phyloP scores from a whole-genome alignment of 2,797 vertebrate genomes.

The Labroides dimidiatus region DNA sequence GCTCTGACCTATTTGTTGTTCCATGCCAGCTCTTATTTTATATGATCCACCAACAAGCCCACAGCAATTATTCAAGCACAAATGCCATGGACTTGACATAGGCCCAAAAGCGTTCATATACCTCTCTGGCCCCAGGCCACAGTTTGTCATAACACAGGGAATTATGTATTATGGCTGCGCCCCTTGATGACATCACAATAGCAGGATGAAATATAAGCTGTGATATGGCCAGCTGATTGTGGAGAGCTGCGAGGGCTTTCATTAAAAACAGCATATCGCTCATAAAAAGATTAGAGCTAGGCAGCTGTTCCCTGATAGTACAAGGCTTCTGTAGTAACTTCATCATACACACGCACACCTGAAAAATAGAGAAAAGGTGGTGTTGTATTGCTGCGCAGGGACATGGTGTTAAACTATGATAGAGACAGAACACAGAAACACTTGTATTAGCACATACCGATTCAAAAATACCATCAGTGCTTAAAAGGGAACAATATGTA shows the following conservation, averaged over 20 bases:
- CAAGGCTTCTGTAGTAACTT: conserved; percentile 79
- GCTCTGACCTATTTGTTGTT: conserved; percentile 77
- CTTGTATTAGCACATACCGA: neutral
- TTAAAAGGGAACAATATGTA: neutral
- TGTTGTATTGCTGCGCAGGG: conserved; percentile 29
- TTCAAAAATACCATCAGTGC: neutral
- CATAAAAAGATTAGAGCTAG: conserved; percentile 89
- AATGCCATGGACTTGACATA: conserved; percentile 81
- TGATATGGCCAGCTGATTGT: conserved; percentile 87
- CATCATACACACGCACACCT: conserved; percentile 77
- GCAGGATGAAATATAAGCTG: conserved; percentile 88
- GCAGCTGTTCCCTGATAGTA: conserved; percentile 83
- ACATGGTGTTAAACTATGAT: conserved; percentile 29
- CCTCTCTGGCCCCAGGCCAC: conserved; percentile 78
- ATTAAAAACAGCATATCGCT: conserved; percentile 89
- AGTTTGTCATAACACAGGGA: conserved; percentile 87
- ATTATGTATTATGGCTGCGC: conserved; percentile 87
- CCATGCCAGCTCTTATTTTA: conserved; percentile 72
- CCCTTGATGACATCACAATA: conserved; percentile 88
- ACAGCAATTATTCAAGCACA: conserved; percentile 82
- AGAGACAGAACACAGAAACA: neutral
- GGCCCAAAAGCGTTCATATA: conserved; percentile 83
- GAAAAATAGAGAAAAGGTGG: conserved; percentile 68
- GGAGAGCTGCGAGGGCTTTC: conserved; percentile 86
- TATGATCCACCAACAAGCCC: conserved; percentile 72